Evolutionary conservation across 2,888 invertebrate species (phyloP).

Genomic region (Lasius fuliginosus): DNA sequence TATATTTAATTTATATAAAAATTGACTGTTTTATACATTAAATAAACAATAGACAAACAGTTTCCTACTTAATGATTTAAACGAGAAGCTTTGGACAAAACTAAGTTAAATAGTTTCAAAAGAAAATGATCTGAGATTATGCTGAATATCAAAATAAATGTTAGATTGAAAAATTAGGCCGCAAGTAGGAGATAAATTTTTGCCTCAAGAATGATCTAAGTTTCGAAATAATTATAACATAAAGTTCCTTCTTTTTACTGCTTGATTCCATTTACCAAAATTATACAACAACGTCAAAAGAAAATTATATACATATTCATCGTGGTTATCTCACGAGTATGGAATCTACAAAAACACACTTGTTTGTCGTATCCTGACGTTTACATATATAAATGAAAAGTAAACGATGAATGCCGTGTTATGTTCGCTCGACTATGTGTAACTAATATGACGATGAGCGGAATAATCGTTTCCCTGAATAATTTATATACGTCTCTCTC

Average conservation of each 20-base stretch:
- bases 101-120: too few species aligned
- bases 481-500: constrained; percentile 2
- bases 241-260: neutral
- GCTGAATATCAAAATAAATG: too few species aligned
- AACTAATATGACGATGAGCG: neutral
- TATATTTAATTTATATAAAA: neutral
- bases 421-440: neutral
- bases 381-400: constrained; percentile 26
- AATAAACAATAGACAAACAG: neutral
- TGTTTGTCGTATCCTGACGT: neutral
- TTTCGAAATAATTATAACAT: neutral
- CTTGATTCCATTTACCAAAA: neutral
- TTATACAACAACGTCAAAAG: neutral
- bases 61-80: neutral
- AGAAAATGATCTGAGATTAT: too few species aligned
- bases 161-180: too few species aligned
- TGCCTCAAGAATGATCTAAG: neutral
- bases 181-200: neutral
- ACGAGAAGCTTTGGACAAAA: neutral
- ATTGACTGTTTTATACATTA: neutral
- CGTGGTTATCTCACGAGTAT: neutral
- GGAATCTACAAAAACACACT: constrained; percentile 1
- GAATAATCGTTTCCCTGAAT: constrained; percentile 1
- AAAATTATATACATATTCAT: neutral
- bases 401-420: constrained; percentile 16